Base-by-base conservation (phyloP, 2,113 vertebrate species). In the Acrocephalus kingi region DNA sequence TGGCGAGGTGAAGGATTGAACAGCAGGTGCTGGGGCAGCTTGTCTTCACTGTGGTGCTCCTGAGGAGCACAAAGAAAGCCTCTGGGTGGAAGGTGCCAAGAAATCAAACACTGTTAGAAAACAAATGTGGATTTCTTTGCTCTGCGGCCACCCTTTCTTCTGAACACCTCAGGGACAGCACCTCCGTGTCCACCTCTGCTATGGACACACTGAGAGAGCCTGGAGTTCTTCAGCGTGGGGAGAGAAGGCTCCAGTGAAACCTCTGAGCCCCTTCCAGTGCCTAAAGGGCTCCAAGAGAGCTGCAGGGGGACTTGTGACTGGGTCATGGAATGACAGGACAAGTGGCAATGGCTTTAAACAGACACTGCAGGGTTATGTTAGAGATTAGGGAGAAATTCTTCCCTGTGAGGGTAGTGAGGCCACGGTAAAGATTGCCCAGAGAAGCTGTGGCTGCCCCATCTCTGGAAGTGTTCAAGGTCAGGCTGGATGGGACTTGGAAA, bases 21-120 rank as follows among this genome's bases (percentile, higher is more conserved):
- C 87, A 35, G 56, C 33, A n/a, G 61, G 91, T 93, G 66, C 91
- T 75, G 81, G 96, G 96, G 96, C 96, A 97, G 74, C 46, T 78
- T 56, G 93, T 56, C 93, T 97, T 43, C 35, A 1, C 22, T 20
- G 10, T 41, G 76, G n/a, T n/a, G 68, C 35, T 72, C 22, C 72
- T 11, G 52, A 55, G 95, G 76, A 84, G 84, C 91, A 68, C 89
- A 92, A 89, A 90, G 88, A 62, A 88, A 74, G 76, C 39, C 89
- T 35, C 43, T 31, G 73, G 15, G 9, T 19, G 41, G 24, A 88
- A 18, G 23, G 15, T 86, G 95, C 92, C 94, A 90, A 80, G 75
- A 74, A 88, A 69, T 15, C 77, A 62, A 31, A 33, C 49, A 39
- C 1, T 54, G 78, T 27, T 35, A 10, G 87, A 33, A 67, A 46